Conservation (phyloP, 2,113 vertebrate genomes). For the Archilochus colubris region DNA sequence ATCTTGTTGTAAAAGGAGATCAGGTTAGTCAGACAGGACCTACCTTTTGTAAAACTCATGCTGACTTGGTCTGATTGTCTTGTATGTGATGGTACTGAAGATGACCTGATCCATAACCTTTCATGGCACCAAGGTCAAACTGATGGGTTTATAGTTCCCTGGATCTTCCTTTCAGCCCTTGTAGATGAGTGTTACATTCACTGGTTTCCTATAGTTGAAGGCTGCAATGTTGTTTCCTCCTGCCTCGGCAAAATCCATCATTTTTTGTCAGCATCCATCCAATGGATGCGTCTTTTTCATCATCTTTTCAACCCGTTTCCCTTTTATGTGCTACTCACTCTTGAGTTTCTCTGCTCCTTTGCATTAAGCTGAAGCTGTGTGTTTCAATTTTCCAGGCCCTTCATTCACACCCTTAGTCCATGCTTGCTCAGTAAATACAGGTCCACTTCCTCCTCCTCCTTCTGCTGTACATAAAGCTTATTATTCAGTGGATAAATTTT, state of each 20-base stretch:
- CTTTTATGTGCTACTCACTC: background rate
- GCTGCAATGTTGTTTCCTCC: background rate
- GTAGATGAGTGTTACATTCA: no score
- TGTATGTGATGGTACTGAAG: no score
- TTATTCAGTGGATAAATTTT: background rate
- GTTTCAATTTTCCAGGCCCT: background rate
- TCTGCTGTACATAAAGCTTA: background rate
- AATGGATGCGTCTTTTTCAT: background rate
- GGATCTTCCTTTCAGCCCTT: no score
- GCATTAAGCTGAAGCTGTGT: background rate
- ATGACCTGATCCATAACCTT: no score
- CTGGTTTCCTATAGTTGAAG: background rate
- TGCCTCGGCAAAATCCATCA: background rate
- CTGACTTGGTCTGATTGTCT: no score
- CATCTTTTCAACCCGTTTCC: background rate
- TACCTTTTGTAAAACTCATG: no score
- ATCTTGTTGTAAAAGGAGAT: no score
- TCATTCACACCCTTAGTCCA: accelerated
- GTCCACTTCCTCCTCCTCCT: background rate
- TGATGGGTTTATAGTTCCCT: no score
- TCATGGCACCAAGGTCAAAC: no score
- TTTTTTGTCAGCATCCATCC: background rate
- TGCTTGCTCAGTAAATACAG: background rate
- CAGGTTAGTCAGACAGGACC: no score
- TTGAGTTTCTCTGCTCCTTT: background rate